phyloP scores from a whole-genome alignment of 2,113 vertebrate genomes.

The Triplophysa tibetana region DNA sequence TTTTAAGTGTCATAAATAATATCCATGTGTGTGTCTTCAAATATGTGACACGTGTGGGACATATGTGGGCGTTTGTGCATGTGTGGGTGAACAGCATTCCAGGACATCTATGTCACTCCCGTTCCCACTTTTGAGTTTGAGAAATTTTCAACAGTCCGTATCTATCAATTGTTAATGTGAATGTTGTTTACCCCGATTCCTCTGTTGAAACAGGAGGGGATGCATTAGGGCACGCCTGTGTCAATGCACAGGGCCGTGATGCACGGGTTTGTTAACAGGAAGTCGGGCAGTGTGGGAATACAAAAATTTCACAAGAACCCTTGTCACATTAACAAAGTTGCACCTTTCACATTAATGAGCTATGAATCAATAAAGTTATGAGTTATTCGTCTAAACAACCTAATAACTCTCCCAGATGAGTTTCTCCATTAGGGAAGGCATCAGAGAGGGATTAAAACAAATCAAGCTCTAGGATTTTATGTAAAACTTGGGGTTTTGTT shows the following conservation, averaged over 20 bases:
- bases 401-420: not conserved
- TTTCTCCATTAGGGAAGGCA: not conserved
- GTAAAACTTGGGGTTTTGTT: too few species aligned
- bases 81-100: constrained; percentile 74
- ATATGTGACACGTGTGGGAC: constrained; percentile 63
- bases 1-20: constrained; percentile 1
- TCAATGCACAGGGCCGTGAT: not conserved
- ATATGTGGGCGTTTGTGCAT: constrained; percentile 63
- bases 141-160: constrained; percentile 65
- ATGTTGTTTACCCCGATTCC: constrained; percentile 57
- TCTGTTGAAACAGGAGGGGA: constrained; percentile 67
- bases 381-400: not conserved
- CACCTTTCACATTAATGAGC: not conserved
- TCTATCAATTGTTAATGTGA: constrained; percentile 45
- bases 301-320: constrained; percentile 25
- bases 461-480: too few species aligned
- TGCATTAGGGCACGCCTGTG: constrained; percentile 23
- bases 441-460: too few species aligned
- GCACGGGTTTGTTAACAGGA: constrained; percentile 14
- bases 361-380: not conserved
- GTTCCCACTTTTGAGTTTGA: constrained; percentile 63
- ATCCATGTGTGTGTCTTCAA: not conserved
- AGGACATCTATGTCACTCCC: constrained; percentile 72
- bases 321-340: not conserved
- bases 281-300: constrained; percentile 33